A percentile compares a stretch with the other conserved stretches of the same genome.
phyloP scores from a whole-genome alignment of 2,888 invertebrate species.

The Seira ritae region DNA sequence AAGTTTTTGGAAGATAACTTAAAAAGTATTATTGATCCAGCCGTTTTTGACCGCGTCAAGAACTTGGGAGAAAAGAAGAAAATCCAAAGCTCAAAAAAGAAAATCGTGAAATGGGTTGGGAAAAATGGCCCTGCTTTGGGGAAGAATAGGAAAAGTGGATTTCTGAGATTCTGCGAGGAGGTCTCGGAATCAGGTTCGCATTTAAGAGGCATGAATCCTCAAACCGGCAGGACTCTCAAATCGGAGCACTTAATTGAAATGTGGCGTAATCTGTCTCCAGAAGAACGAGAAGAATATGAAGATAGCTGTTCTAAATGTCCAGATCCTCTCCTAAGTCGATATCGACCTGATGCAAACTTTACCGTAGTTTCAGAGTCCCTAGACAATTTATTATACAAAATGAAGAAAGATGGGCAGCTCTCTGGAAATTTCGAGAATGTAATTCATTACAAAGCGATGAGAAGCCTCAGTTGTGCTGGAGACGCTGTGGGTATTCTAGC shows the following conservation, averaged over 20 bases:
- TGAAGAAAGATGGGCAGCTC: constrained; percentile 76
- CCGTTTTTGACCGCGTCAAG: constrained; percentile 80
- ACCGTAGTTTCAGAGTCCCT: constrained; percentile 91
- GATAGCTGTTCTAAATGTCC: constrained; percentile 78
- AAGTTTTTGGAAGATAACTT: constrained; percentile 90
- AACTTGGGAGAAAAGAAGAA: constrained; percentile 78
- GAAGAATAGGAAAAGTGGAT: constrained; percentile 79
- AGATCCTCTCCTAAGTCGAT: constrained; percentile 84
- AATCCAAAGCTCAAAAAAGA: constrained; percentile 74
- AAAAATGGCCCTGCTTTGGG: constrained; percentile 34
- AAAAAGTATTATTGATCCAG: constrained; percentile 80
- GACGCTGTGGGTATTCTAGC: constrained; percentile 98
- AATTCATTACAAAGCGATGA: constrained; percentile 86
- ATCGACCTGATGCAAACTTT: constrained; percentile 85
- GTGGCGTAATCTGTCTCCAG: constrained; percentile 82
- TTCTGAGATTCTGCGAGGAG: constrained; percentile 80
- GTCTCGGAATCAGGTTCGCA: constrained; percentile 76
- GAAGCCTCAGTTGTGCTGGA: constrained; percentile 89
- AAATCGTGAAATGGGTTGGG: constrained; percentile 60
- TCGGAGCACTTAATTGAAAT: constrained; percentile 81
- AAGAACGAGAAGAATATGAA: constrained; percentile 78
- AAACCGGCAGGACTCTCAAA: constrained; percentile 80
- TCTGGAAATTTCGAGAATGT: constrained; percentile 80
- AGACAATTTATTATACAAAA: constrained; percentile 82
- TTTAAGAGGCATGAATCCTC: constrained; percentile 75